These are phyloP conservation scores for Kryphioiulus occultus DNA, from an alignment of 2,888 invertebrate genomes.

Conservation along the genomic window DNA sequence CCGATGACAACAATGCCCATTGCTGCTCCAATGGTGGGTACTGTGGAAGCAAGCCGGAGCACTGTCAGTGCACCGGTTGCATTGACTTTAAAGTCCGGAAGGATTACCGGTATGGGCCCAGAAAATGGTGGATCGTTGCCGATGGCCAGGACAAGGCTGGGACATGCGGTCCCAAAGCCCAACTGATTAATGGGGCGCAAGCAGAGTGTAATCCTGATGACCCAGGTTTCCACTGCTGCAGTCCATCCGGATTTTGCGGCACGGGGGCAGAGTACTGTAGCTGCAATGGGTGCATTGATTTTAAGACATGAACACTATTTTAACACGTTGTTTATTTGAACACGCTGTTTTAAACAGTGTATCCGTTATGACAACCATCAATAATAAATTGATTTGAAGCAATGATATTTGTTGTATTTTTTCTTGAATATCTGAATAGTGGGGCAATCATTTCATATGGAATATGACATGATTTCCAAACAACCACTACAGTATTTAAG, in stretches of 20 bases:
- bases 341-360: no score
- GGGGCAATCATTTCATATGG: no score
- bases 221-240: background rate
- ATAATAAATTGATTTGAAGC: no score
- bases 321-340: no score
- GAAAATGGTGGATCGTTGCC: background rate
- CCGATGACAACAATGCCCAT: background rate
- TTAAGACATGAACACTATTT: background rate
- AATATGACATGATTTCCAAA: no score
- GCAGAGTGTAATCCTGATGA: conserved; percentile 1
- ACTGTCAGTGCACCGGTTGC: background rate
- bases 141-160: background rate
- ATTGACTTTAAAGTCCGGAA: background rate
- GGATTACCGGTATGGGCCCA: background rate
- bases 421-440: no score
- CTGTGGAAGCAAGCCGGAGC: conserved; percentile 15
- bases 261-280: background rate
- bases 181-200: background rate
- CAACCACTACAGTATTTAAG: no score
- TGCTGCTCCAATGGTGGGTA: conserved; percentile 46
- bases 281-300: background rate
- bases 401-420: no score
- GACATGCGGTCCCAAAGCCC: background rate
- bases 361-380: no score
- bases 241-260: background rate